Base-by-base conservation (phyloP, 1,140 invertebrate genomes). In the Nephotettix cincticeps region DNA sequence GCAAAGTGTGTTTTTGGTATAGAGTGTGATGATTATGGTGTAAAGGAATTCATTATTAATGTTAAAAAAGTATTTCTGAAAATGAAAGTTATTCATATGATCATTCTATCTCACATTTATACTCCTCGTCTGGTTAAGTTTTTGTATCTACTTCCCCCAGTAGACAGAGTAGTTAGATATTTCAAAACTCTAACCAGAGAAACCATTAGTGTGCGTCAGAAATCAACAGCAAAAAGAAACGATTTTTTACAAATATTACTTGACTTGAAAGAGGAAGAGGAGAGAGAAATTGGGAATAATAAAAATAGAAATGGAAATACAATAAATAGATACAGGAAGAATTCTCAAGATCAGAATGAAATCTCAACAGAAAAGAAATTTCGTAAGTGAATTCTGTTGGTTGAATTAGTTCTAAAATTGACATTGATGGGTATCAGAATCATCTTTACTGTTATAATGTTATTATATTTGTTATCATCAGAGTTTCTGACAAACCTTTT, bases 1-100 rank as follows among this genome's bases (percentile, higher is more conserved):
- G 83, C 81, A 27, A 82, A 81, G 0, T 85, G 83, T 70, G 84
- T 83, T 13, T 87, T 87, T 75, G 87, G 87, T 13, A 77, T 87
- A 1, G 81, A 87, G n/a, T 30, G 23, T 13, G 56, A 61, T n/a
- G 23, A 61, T 25, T 11, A 61, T 23, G 23, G 28, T 2, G 21
- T 30, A 51, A 82, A 82, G 17, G 81, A 86, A 64, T 83, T 81
- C 6, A 78, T 87, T 73, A 76, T 74, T 17, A 75, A 83, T 74
- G 77, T 81, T 0, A 72, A 83, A 23, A 82, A 84, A 30, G 79
- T 84, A 67, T 86, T 87, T 72, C 77, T 79, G 51, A 69, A 75
- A 45, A 83, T 85, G 76, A 80, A 69, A 58, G 77, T 36, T 36
- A 80, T 61, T 43, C 11, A 61, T 13, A 21, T 72, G n/a, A 43